Percentiles rank a stretch among this genome's conserved stretches.
These are phyloP conservation scores for Choreutis nemorana DNA, from an alignment of 2,888 invertebrate species.

Conservation along the genomic window DNA sequence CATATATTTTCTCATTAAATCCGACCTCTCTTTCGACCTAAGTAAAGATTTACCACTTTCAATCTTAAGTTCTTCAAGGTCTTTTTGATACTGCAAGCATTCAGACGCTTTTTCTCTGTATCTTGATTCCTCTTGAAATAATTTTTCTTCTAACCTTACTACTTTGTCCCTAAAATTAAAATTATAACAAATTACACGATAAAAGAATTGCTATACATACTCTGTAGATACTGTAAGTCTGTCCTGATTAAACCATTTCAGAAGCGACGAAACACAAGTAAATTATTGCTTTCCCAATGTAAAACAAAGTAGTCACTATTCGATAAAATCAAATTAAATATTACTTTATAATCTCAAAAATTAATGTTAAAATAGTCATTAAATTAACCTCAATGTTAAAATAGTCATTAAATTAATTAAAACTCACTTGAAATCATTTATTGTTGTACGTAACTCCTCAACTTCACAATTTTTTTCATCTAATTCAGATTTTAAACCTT, in stretches of 20 bases:
- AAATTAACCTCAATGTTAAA: conserved; percentile 1
- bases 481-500: conserved; percentile 16
- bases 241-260: neutral
- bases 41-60: conserved; percentile 28
- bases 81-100: conserved; percentile 24
- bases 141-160: conserved; percentile 33
- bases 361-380: conserved; percentile 1
- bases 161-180: neutral
- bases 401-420: neutral
- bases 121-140: conserved; percentile 26
- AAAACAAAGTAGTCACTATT: neutral
- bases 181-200: neutral
- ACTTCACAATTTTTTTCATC: conserved; percentile 29
- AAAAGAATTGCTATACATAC: neutral
- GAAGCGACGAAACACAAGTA: neutral
- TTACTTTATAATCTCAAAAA: conserved; percentile 2
- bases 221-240: neutral
- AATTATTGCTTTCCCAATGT: conserved; percentile 24
- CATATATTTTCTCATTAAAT: conserved; percentile 36
- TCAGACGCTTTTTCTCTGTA: conserved; percentile 34
- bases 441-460: conserved; percentile 19
- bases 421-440: conserved; percentile 36
- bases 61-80: conserved; percentile 31
- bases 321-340: conserved; percentile 3
- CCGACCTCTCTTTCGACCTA: conserved; percentile 36